Evolutionary conservation across 2,113 vertebrate genomes (phyloP).

Genomic region (Cheirogaleus medius): DNA sequence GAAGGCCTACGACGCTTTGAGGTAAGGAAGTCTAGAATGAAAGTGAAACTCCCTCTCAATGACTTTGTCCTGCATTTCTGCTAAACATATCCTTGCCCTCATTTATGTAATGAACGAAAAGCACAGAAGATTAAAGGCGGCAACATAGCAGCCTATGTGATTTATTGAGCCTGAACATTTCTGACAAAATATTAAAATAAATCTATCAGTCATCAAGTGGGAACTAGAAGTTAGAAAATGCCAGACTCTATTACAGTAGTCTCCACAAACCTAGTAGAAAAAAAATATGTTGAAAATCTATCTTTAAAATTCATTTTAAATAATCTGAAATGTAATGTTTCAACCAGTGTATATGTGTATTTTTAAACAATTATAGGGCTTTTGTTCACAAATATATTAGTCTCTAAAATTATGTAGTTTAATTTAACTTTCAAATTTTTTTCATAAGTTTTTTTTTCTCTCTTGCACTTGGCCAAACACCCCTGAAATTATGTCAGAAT

Average conservation of each 20-base stretch:
- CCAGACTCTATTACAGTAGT: background rate
- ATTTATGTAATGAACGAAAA: background rate
- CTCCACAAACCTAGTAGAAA: constrained; percentile 26
- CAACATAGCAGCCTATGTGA: background rate
- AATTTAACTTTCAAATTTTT: constrained; percentile 52
- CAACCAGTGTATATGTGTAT: background rate
- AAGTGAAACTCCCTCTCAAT: background rate
- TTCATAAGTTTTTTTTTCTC: constrained; percentile 46
- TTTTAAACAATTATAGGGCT: background rate
- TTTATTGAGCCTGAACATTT: background rate
- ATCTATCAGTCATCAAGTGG: background rate
- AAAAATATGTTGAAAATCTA: constrained; percentile 9
- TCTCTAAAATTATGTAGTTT: constrained; percentile 16
- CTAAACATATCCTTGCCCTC: background rate
- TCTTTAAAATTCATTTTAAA: constrained; percentile 25
- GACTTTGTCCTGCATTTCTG: background rate
- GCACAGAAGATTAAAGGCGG: background rate
- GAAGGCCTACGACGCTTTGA: background rate
- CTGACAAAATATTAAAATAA: constrained; percentile 28
- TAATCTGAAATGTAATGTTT: constrained; percentile 22
- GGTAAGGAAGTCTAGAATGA: background rate
- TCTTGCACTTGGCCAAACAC: constrained; percentile 31
- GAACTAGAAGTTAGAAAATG: background rate
- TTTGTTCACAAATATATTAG: constrained; percentile 35
- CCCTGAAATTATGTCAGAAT: constrained; percentile 62